Conservation (phyloP, 1,140 invertebrate species). For the Limonius californicus region DNA sequence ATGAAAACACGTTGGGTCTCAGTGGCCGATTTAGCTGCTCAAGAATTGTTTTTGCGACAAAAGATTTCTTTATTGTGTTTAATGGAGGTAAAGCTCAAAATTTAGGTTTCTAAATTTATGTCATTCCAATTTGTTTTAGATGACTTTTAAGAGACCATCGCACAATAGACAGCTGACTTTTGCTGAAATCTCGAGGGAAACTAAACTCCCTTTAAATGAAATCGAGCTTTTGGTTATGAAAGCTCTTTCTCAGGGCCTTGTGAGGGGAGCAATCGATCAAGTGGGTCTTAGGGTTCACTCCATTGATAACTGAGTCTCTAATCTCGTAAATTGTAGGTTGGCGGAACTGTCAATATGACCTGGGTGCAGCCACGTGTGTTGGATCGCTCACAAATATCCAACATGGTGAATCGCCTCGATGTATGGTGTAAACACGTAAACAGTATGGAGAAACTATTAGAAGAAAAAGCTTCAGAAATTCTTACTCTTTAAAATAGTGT, state of each 20-base stretch:
- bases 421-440: constrained; percentile 80
- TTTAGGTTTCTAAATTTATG: constrained; percentile 18
- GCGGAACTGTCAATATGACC: constrained; percentile 71
- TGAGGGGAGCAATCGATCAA: constrained; percentile 94
- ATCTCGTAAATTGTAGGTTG: constrained; percentile 35
- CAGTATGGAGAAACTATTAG: constrained; percentile 75
- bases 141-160: constrained; percentile 71
- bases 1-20: constrained; percentile 77
- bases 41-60: constrained; percentile 79
- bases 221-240: constrained; percentile 98
- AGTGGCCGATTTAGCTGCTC: constrained; percentile 82
- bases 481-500: constrained; percentile 68
- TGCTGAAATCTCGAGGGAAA: constrained; percentile 83
- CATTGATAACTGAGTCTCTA: no score
- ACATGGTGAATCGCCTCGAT: constrained; percentile 75
- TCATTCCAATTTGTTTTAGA: constrained; percentile 45
- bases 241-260: constrained; percentile 90
- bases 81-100: constrained; percentile 78
- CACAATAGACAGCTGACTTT: constrained; percentile 81
- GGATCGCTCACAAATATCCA: constrained; percentile 67
- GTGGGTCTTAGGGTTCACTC: constrained; percentile 60
- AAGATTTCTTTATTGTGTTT: constrained; percentile 94
- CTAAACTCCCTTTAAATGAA: constrained; percentile 75
- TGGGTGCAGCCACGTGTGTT: constrained; percentile 92
- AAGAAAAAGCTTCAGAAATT: constrained; percentile 80